Base-by-base conservation (phyloP, 2,797 vertebrate species). In the Pseudochirops cupreus region DNA sequence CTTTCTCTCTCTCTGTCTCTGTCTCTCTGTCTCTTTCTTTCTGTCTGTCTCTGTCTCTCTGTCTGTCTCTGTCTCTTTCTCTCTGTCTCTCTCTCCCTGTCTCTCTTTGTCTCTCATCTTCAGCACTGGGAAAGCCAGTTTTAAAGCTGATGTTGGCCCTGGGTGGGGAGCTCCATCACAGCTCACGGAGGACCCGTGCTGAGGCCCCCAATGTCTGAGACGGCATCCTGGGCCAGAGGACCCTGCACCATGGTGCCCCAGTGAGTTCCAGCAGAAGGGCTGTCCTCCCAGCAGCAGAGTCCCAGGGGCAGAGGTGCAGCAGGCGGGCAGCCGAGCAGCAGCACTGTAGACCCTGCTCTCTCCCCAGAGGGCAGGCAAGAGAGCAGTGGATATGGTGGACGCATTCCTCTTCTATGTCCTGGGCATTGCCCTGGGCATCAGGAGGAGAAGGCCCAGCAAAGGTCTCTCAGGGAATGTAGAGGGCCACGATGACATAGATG, bases 401-500 rank as follows among this genome's bases (percentile, higher is more conserved):
- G 2, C 7, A 39, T 62, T 74, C 67, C 29, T 21, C 67, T 39
- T 74, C 16, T 21, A 9, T 24, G 67, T 82, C 9, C 52, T 1
- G 9, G 58, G 87, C 57, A 2, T 29, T 67, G 62, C 74, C 53
- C 52, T 0, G 87, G 39, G 0, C 1, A 11, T 87, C 91, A 82
- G 0, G 1, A 39, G 67, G n/a, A 82, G n/a, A 52, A 3, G 1
- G 26, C 92, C 82, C 5, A 0, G 29, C 0, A n/a, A 59, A 21
- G 31, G 92, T 11, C 52, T 0, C 6, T 98, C 97, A 98, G 1
- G 97, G 96, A 0, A 97, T 56, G 94, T 99, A 98, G 54, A 99
- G 98, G 0, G 97, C 96, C 53, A 99, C 98, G 52, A 99, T 97
- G 56, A 99, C 98, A 0, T 99, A 99, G 97, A 99, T 87, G 89